Percentiles rank a stretch among this genome's conserved stretches.
Conservation (phyloP, 1,140 invertebrate species). For the Chrysomallon squamiferum region DNA sequence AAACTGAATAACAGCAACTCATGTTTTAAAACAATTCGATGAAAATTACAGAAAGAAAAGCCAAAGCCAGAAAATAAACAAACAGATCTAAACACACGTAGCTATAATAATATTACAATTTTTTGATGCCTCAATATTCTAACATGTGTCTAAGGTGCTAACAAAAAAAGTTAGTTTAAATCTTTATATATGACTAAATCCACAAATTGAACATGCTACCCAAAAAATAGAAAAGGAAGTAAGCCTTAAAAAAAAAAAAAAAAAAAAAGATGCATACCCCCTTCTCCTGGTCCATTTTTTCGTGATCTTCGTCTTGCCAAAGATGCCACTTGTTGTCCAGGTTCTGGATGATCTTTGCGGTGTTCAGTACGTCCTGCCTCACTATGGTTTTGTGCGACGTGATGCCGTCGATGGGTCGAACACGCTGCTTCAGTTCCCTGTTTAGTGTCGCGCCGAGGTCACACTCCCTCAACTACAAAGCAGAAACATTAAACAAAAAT, state of each 20-base stretch:
- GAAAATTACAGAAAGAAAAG: too few relatives aligned
- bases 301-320: conserved; percentile 73
- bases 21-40: too few relatives aligned
- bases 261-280: too few relatives aligned
- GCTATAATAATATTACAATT: too few relatives aligned
- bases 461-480: conserved; percentile 82
- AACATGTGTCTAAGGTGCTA: too few relatives aligned
- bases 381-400: conserved; percentile 88
- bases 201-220: background rate
- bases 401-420: conserved; percentile 91
- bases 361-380: conserved; percentile 89
- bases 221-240: background rate
- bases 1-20: too few relatives aligned
- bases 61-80: too few relatives aligned
- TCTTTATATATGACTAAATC: background rate
- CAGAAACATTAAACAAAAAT: conserved; percentile 6
- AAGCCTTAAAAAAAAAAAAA: too few relatives aligned
- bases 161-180: too few relatives aligned
- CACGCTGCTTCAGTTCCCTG: conserved; percentile 88
- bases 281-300: conserved; percentile 57
- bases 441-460: conserved; percentile 95
- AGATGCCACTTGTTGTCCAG: conserved; percentile 84
- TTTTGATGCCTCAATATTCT: too few relatives aligned
- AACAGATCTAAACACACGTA: too few relatives aligned
- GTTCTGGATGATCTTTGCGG: conserved; percentile 94